phyloP scores from a whole-genome alignment of 2,888 invertebrate species.

The Rotaria magnacalcarata region DNA sequence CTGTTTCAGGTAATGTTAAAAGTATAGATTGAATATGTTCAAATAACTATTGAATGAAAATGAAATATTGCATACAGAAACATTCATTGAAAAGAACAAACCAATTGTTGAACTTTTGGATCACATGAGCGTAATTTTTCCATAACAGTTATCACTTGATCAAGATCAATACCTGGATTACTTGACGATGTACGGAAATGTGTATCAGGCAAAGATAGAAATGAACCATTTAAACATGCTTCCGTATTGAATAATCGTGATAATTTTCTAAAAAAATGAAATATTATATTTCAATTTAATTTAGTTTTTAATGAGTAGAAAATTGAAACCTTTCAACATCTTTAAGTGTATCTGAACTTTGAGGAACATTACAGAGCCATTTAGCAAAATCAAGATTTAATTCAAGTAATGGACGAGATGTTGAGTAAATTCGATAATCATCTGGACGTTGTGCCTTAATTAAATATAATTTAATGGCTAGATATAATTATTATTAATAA shows the following conservation, averaged over 20 bases:
- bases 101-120: slow-evolving; percentile 6
- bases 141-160: not conserved
- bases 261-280: not conserved
- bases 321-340: slow-evolving; percentile 20
- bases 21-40: slow-evolving; percentile 2
- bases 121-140: slow-evolving; percentile 31
- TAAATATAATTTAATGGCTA: not conserved
- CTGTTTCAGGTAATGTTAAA: slow-evolving; percentile 56
- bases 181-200: slow-evolving; percentile 38
- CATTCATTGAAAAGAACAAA: not conserved
- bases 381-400: slow-evolving; percentile 9
- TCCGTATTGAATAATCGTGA: slow-evolving; percentile 61
- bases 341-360: not conserved
- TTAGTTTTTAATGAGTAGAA: not conserved
- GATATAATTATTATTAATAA: not conserved
- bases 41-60: not conserved
- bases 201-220: slow-evolving; percentile 61
- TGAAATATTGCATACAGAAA: no score
- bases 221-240: slow-evolving; percentile 82
- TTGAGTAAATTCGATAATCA: not conserved
- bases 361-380: not conserved
- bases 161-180: slow-evolving; percentile 44
- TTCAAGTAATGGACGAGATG: not conserved
- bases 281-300: no score
- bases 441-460: not conserved